A percentile compares a stretch with the other conserved stretches of the same genome.
Evolutionary conservation across 2,888 invertebrate species (phyloP).

Genomic region (Thysanoteuthis rhombus): DNA sequence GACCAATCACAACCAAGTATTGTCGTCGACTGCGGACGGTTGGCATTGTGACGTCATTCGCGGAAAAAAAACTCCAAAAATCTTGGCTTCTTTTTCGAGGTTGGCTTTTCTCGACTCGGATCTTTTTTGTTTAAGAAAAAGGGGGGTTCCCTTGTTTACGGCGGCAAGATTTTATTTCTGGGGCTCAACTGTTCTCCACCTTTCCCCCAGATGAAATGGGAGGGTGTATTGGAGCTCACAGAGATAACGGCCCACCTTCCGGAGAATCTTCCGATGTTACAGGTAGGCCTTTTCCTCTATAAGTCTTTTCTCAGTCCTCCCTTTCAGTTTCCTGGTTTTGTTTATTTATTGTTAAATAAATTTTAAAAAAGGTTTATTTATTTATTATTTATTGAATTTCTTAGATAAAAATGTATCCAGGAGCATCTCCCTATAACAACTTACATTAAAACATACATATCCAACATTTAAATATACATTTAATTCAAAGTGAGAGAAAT

Average conservation of each 20-base stretch:
- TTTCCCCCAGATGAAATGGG: constrained; percentile 52
- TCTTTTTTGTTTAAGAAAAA: neutral
- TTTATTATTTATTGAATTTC: no score
- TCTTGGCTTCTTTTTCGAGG: neutral
- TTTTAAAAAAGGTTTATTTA: no score
- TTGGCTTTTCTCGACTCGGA: neutral
- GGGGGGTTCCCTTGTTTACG: constrained; percentile 37
- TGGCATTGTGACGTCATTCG: constrained; percentile 36
- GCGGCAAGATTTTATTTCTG: neutral
- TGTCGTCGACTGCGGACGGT: constrained; percentile 16
- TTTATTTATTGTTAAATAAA: no score
- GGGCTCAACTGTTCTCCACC: constrained; percentile 35
- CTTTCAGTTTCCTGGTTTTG: constrained; percentile 30
- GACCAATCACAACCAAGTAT: neutral
- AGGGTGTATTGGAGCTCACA: constrained; percentile 64
- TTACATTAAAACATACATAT: no score
- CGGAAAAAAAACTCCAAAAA: constrained; percentile 28
- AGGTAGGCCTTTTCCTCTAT: constrained; percentile 45
- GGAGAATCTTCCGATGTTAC: constrained; percentile 64
- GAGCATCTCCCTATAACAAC: no score
- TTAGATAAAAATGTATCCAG: no score
- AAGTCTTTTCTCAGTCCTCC: neutral
- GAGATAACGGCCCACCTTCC: constrained; percentile 62
- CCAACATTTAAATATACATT: no score
- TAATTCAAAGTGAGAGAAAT: no score